Evolutionary conservation across 2,888 invertebrate genomes (phyloP).

Genomic region (Stenchaetothrips biformis): DNA sequence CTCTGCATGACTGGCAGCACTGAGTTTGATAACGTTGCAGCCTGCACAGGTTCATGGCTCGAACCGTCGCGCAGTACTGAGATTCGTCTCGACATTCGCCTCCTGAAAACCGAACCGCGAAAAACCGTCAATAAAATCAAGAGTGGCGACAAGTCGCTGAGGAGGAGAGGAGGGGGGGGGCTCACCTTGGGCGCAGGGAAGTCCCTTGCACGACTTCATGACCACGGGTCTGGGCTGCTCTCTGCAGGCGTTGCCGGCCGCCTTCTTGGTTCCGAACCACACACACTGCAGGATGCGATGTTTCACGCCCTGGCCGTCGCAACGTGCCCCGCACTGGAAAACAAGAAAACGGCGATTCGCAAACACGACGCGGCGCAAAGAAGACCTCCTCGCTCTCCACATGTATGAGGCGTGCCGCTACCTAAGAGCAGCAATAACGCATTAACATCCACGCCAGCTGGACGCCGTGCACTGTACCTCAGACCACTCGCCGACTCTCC

Average conservation of each 20-base stretch:
- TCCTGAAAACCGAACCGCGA: conserved; percentile 48
- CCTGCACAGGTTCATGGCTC: conserved; percentile 82
- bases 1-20: conserved; percentile 77
- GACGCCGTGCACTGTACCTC: conserved; percentile 56
- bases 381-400: background rate
- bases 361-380: background rate
- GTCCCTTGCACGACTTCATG: conserved; percentile 69
- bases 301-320: conserved; percentile 77
- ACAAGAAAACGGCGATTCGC: conserved; percentile 31
- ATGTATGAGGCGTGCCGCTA: no score
- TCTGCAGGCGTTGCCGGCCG: conserved; percentile 82
- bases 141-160: no score
- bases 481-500: conserved; percentile 90
- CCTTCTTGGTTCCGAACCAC: conserved; percentile 78
- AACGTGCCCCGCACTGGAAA: conserved; percentile 75
- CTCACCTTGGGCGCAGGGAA: conserved; percentile 58
- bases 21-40: conserved; percentile 75
- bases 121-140: conserved; percentile 31
- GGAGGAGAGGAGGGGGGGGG: no score
- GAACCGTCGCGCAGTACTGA: conserved; percentile 80
- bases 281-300: conserved; percentile 88
- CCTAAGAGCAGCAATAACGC: background rate
- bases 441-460: conserved; percentile 39
- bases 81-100: conserved; percentile 74
- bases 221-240: conserved; percentile 70